Conservation (phyloP, 2,888 invertebrate species). For the Theretra japonica region DNA sequence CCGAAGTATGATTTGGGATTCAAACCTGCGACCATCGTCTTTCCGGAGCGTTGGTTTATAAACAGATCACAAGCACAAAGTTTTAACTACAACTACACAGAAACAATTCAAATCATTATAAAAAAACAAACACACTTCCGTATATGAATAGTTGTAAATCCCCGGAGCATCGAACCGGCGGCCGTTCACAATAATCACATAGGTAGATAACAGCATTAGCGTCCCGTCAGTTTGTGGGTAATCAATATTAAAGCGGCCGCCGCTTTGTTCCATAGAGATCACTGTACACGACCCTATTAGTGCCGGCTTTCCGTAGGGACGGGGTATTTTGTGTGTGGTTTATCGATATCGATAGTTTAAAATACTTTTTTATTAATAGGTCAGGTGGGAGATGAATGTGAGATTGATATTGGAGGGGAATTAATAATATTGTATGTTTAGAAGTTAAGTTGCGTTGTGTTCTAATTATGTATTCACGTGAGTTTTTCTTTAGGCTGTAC, state of each 20-base stretch:
- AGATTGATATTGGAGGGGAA: too few relatives aligned
- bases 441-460: too few relatives aligned
- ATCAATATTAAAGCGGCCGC: conserved; percentile 50
- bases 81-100: conserved; percentile 10
- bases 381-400: too few relatives aligned
- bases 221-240: conserved; percentile 37
- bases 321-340: conserved; percentile 30
- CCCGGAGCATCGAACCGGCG: conserved; percentile 1
- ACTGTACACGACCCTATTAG: conserved; percentile 74
- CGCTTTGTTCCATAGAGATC: conserved; percentile 66
- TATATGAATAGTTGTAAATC: neutral
- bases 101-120: neutral
- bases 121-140: neutral
- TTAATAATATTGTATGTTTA: too few relatives aligned
- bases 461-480: too few relatives aligned
- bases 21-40: too few relatives aligned
- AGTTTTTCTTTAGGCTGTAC: too few relatives aligned
- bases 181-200: neutral
- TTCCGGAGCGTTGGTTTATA: too few relatives aligned
- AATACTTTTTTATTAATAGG: too few relatives aligned
- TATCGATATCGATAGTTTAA: conserved; percentile 19
- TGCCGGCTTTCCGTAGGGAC: conserved; percentile 56
- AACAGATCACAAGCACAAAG: too few relatives aligned
- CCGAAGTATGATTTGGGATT: too few relatives aligned
- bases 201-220: conserved; percentile 24